phyloP scores from a whole-genome alignment of 1,140 invertebrate genomes.

The Semibalanus balanoides region DNA sequence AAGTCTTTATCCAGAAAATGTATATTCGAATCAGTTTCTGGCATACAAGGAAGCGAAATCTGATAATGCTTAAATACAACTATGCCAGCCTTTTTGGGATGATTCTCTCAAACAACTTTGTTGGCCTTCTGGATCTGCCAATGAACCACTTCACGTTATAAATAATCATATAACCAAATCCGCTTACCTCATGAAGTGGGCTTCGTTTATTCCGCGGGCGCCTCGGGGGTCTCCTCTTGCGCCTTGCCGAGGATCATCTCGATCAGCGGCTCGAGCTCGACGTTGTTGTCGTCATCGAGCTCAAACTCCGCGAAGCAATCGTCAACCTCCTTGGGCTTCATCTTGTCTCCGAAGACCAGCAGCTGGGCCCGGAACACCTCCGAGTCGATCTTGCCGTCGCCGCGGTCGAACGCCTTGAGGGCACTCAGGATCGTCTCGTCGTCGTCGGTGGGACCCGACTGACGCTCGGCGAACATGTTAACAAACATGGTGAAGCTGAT shows the following conservation, averaged over 20 bases:
- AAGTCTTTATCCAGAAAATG: too few species aligned
- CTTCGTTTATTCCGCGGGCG: neutral
- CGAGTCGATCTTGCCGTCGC: slow-evolving; percentile 45
- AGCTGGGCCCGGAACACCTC: slow-evolving; percentile 77
- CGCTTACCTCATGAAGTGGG: too few species aligned
- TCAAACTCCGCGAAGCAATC: slow-evolving; percentile 90
- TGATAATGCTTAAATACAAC: too few species aligned
- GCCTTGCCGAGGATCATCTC: slow-evolving; percentile 66
- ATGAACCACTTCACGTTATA: too few species aligned
- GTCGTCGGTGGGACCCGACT: slow-evolving; percentile 38
- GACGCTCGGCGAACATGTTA: slow-evolving; percentile 64
- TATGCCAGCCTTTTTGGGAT: too few species aligned
- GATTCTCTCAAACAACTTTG: too few species aligned
- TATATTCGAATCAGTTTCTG: too few species aligned
- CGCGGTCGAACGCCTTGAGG: slow-evolving; percentile 92
- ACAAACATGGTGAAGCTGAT: slow-evolving; percentile 92
- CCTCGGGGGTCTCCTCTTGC: slow-evolving; percentile 35
- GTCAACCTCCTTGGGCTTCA: slow-evolving; percentile 78
- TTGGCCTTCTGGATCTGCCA: too few species aligned
- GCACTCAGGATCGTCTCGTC: slow-evolving; percentile 49
- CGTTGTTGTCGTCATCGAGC: slow-evolving; percentile 79
- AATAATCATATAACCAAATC: too few species aligned
- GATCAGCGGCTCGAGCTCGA: slow-evolving; percentile 80
- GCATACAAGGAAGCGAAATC: too few species aligned
- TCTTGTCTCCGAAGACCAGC: slow-evolving; percentile 94